A percentile compares a stretch with the other conserved stretches of the same genome.
phyloP scores from a whole-genome alignment of 2,888 invertebrate species.

The Pilophorus perplexus region DNA sequence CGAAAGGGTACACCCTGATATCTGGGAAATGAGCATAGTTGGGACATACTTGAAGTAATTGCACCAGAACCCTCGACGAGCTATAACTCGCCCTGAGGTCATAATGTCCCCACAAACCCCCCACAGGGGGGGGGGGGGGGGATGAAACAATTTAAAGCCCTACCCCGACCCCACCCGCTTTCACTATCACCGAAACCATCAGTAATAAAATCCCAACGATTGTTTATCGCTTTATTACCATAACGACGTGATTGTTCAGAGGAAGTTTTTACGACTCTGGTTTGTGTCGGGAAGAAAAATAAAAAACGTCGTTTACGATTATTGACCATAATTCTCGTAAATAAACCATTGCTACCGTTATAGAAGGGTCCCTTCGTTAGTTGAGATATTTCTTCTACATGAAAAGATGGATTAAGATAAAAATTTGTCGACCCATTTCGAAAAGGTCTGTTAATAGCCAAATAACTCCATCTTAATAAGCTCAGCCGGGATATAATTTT shows the following conservation, averaged over 20 bases:
- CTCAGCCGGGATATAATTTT: no score
- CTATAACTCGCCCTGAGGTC: background rate
- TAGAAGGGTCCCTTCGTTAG: no score
- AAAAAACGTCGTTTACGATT: background rate
- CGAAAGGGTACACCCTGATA: no score
- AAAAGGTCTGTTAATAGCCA: no score
- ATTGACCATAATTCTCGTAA: background rate
- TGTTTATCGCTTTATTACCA: slow-evolving; percentile 21
- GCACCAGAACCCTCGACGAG: background rate
- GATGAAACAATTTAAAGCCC: background rate
- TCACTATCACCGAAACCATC: background rate
- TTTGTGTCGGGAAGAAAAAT: background rate
- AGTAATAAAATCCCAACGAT: slow-evolving; percentile 7
- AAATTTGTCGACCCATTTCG: no score
- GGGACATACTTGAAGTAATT: slow-evolving; percentile 16
- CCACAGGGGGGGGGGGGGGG: no score
- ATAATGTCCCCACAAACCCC: background rate
- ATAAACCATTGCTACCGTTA: no score
- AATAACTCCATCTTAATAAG: no score
- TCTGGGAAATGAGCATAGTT: slow-evolving; percentile 4
- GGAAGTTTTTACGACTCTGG: background rate
- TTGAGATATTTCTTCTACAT: no score
- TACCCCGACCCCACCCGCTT: no score
- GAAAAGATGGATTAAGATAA: no score
- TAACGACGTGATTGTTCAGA: background rate